These are phyloP conservation scores for Drosophila falleni DNA, from an alignment of 2,888 invertebrate genomes.

Conservation along the genomic window DNA sequence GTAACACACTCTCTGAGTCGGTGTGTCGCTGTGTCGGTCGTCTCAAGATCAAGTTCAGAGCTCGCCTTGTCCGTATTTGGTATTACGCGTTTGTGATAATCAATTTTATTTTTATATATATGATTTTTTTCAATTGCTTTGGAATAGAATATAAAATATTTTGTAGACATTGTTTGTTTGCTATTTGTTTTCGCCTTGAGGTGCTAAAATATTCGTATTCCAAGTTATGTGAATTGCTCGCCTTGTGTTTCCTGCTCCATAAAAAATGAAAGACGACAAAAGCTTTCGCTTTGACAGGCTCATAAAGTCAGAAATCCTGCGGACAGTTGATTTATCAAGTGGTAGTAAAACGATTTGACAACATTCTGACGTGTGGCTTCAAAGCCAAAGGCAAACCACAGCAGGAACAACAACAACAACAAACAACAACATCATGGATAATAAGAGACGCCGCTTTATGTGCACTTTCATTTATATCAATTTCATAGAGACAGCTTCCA, in stretches of 20 bases:
- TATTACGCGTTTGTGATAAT: conserved; percentile 37
- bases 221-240: conserved; percentile 18
- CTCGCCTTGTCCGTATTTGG: conserved; percentile 77
- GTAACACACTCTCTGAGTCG: conserved; percentile 14
- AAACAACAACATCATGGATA: conserved; percentile 40
- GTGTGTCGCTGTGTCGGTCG: conserved; percentile 16
- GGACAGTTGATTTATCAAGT: conserved; percentile 72
- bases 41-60: conserved; percentile 80
- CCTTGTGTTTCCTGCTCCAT: conserved; percentile 63
- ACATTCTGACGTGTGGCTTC: conserved; percentile 58
- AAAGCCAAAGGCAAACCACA: not conserved
- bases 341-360: conserved; percentile 64
- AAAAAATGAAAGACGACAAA: conserved; percentile 22
- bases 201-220: conserved; percentile 5
- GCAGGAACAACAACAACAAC: conserved; percentile 2
- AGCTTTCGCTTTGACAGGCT: conserved; percentile 16
- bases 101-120: conserved; percentile 23
- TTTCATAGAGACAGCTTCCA: conserved; percentile 52
- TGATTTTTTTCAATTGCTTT: conserved; percentile 43
- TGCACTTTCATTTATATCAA: conserved; percentile 76
- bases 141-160: conserved; percentile 35
- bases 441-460: conserved; percentile 64
- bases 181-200: conserved; percentile 25
- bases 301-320: conserved; percentile 63
- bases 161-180: conserved; percentile 27